Conservation (phyloP, 2,888 invertebrate species). For the Agonopterix arenella region DNA sequence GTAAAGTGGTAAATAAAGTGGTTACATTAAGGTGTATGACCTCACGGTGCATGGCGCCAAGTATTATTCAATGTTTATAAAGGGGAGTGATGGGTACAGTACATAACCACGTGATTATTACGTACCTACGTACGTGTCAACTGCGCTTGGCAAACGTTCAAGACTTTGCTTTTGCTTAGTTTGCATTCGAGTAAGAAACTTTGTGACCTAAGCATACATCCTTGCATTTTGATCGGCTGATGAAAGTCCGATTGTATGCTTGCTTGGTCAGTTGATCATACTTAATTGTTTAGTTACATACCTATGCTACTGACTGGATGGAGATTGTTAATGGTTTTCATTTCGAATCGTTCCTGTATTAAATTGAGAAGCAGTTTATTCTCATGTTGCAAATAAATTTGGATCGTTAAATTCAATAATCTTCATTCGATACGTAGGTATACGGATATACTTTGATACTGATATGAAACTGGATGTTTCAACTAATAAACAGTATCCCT, state of each 20-base stretch:
- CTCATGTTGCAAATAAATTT: no score
- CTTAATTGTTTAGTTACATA: no score
- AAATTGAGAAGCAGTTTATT: no score
- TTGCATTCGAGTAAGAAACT: slow-evolving; percentile 50
- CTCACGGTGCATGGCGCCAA: slow-evolving; percentile 39
- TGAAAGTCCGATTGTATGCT: neutral
- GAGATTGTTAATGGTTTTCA: no score
- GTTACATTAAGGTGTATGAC: slow-evolving; percentile 47
- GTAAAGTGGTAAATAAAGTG: slow-evolving; percentile 24
- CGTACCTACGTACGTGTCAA: slow-evolving; percentile 25
- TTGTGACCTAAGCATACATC: slow-evolving; percentile 46
- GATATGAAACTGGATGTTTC: no score
- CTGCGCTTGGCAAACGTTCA: slow-evolving; percentile 56
- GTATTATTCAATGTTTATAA: slow-evolving; percentile 61
- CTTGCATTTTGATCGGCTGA: slow-evolving; percentile 31
- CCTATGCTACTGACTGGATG: no score
- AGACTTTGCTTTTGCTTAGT: slow-evolving; percentile 44
- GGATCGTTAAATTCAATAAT: no score
- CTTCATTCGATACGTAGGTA: no score
- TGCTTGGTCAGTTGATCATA: neutral
- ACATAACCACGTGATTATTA: slow-evolving; percentile 37
- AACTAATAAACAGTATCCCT: no score
- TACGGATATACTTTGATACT: no score
- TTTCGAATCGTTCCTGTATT: no score
- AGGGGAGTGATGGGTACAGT: slow-evolving; percentile 38